Base-by-base conservation (phyloP, 2,888 invertebrate genomes). In the Phymatocera aterrima region DNA sequence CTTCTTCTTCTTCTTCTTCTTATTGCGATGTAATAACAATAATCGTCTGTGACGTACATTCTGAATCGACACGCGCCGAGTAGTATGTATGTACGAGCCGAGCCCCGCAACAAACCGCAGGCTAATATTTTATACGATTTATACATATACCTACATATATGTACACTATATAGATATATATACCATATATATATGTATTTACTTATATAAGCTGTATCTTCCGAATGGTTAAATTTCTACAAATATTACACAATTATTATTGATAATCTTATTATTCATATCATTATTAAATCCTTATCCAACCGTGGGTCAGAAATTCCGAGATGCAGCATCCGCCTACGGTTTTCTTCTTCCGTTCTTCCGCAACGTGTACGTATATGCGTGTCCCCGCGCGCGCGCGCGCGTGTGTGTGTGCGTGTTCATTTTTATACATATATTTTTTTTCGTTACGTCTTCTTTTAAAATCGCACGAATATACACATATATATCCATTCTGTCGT, bases 291-390 rank as follows among this genome's bases (percentile, higher is more conserved):
- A 31, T 48, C 72, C 3, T 54, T 72, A 72, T 72, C 51, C 31
- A 72, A 72, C 72, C 72, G n/a, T n/a, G n/a, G 51, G 72, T 72
- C 72, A n/a, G 72, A 72, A 72, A 72, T 72, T 72, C 51, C 48
- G 48, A 28, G n/a, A 77, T 48, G 48, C 31, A 68, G 65, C 57
- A 37, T 34, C n/a, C 72, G 68, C 65, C 77, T 68, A 31, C 12
- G 28, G 54, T 80, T 77, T 34, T 77, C 28, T 54, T 54, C 43
- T 43, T 21, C 64, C 51, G 12, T 79, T 46, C 15, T 43, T 28
- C n/a, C n/a, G n/a, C n/a, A n/a, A n/a, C n/a, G n/a, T n/a, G n/a
- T n/a, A n/a, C n/a, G n/a, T n/a, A n/a, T n/a, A n/a, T n/a, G n/a
- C n/a, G n/a, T n/a, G n/a, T n/a, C n/a, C n/a, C n/a, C n/a, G n/a